A percentile compares a stretch with the other conserved stretches of the same genome.
Conservation (phyloP, 2,797 vertebrate genomes). For the Cichlasoma orientale region DNA sequence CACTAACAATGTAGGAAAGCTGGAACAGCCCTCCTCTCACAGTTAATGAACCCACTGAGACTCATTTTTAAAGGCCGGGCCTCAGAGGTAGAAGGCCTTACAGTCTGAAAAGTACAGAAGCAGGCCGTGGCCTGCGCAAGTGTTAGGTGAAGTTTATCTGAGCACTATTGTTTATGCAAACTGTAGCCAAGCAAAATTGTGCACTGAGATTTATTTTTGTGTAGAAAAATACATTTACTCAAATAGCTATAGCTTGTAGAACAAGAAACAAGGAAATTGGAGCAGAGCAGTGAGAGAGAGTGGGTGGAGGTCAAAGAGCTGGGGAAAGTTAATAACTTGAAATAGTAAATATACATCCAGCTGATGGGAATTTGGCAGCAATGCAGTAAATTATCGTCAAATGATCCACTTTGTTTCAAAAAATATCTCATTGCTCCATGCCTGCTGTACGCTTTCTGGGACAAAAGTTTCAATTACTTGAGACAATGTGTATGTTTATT, state of each 20-base stretch:
- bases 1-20: neutral
- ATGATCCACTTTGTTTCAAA: conserved; percentile 37
- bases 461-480: conserved; percentile 58
- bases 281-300: conserved; percentile 57
- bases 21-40: neutral
- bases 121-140: conserved; percentile 63
- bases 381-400: conserved; percentile 58
- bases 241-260: conserved; percentile 78
- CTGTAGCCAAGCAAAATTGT: conserved; percentile 71
- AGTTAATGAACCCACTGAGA: conserved; percentile 30
- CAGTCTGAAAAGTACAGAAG: conserved; percentile 48
- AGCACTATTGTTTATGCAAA: conserved; percentile 74
- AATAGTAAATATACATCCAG: conserved; percentile 76
- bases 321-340: conserved; percentile 81
- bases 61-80: neutral
- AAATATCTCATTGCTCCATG: conserved; percentile 27
- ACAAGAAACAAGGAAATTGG: conserved; percentile 69
- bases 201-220: conserved; percentile 79
- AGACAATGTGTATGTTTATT: conserved; percentile 71
- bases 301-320: conserved; percentile 70
- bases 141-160: conserved; percentile 75
- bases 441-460: conserved; percentile 67
- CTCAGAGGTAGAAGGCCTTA: conserved; percentile 7
- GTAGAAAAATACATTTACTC: conserved; percentile 71
- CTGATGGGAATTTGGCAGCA: conserved; percentile 79